Base-by-base conservation (phyloP, 2,888 invertebrate species). In the Acanthosepion esculentum region DNA sequence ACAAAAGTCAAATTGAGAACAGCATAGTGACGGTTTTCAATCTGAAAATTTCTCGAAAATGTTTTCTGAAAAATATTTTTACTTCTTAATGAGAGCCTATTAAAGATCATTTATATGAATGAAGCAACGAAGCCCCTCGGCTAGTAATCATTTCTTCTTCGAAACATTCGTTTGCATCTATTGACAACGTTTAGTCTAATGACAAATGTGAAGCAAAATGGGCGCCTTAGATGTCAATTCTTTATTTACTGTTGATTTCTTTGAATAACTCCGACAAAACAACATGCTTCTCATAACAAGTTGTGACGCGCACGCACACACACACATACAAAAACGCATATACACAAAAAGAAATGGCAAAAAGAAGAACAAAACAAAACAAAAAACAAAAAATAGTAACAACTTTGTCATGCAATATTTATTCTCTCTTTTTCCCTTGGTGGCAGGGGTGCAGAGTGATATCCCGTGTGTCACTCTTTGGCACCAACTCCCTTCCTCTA, bases 1-100 rank as follows among this genome's bases (percentile, higher is more conserved):
- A 78, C n/a, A 78, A 78, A 78, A 78, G 78, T 78, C n/a, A 15
- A 78, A 78, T 78, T n/a, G 78, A 15, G n/a, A 78, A 78, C 20
- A n/a, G 78, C 78, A n/a, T 15, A 78, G 78, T n/a, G n/a, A 78
- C 10, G 78, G n/a, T 78, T 78, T 78, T 78, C 15, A 78, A 78
- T 78, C n/a, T 78, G 78, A 78, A 78, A 78, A n/a, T 78, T 78
- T n/a, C 78, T n/a, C 78, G n/a, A n/a, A 78, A 78, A 78, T n/a
- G 78, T 78, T 78, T 78, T 78, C n/a, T n/a, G 78, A 78, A 78
- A 78, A 78, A 78, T 78, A 78, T 78, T 78, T 78, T 78, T n/a
- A 78, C 15, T n/a, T 78, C 78, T 78, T 78, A 78, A 78, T 78
- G n/a, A 78, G 78, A 78, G 78, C 78, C n/a, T 78, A 78, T 78